Evolutionary conservation across 2,888 invertebrate genomes (phyloP).

Genomic region (Polydesmus complanatus): DNA sequence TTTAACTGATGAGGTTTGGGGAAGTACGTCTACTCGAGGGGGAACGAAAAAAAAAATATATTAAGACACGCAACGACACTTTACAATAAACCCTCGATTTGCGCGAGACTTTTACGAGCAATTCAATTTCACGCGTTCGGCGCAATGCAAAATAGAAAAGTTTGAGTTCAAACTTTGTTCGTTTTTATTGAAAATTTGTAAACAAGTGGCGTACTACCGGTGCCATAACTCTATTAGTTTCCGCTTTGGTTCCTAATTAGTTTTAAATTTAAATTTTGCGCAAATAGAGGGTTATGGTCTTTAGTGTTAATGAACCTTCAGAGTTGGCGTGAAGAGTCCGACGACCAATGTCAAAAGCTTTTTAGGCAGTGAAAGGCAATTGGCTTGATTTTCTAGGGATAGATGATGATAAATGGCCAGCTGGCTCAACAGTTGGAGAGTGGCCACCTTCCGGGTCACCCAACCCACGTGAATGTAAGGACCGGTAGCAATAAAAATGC

Average conservation of each 20-base stretch:
- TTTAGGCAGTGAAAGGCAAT: conserved; percentile 70
- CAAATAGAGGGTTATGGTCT: too few relatives aligned
- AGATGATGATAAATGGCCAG: conserved; percentile 38
- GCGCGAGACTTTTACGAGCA: background rate
- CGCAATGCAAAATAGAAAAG: background rate
- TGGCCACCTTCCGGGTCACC: conserved; percentile 43
- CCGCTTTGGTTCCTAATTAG: too few relatives aligned
- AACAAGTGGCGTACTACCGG: too few relatives aligned
- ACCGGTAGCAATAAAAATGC: conserved; percentile 86
- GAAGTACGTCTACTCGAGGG: conserved; percentile 63
- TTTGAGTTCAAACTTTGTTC: too few relatives aligned
- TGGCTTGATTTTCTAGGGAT: conserved; percentile 53
- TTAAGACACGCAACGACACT: too few relatives aligned
- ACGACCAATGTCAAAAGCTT: conserved; percentile 70
- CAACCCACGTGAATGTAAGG: conserved; percentile 44
- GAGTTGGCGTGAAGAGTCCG: conserved; percentile 81
- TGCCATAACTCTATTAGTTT: too few relatives aligned
- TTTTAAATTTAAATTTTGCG: too few relatives aligned
- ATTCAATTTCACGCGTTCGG: background rate
- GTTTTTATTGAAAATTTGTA: too few relatives aligned
- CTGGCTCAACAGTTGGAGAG: conserved; percentile 76
- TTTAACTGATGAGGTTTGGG: conserved; percentile 76
- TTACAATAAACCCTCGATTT: too few relatives aligned
- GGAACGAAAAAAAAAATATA: too few relatives aligned
- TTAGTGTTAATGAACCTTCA: too few relatives aligned